Evolutionary conservation across 2,888 invertebrate genomes (phyloP).

Genomic region (Thymelicus sylvestris): DNA sequence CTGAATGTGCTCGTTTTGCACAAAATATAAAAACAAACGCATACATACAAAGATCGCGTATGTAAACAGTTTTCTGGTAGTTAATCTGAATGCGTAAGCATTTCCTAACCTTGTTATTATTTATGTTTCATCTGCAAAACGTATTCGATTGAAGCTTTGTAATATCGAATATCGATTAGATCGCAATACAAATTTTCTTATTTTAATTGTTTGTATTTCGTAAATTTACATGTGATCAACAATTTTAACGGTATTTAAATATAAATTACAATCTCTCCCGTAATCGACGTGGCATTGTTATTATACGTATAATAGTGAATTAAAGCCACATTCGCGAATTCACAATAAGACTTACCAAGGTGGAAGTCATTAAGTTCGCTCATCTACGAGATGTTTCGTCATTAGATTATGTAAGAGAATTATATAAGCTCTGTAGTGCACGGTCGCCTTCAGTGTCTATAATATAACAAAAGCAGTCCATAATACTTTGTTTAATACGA

Average conservation of each 20-base stretch:
- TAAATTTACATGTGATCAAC: neutral
- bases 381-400: conserved; percentile 68
- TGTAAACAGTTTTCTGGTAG: neutral
- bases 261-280: conserved; percentile 4
- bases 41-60: neutral
- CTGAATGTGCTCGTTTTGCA: conserved; percentile 1
- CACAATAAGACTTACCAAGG: conserved; percentile 48
- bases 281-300: conserved; percentile 32
- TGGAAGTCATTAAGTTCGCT: conserved; percentile 66
- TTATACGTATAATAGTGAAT: conserved; percentile 24
- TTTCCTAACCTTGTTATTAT: too few relatives aligned
- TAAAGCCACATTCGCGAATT: conserved; percentile 36
- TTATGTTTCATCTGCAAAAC: neutral
- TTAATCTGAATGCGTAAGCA: neutral
- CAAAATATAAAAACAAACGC: conserved; percentile 7
- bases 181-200: too few relatives aligned
- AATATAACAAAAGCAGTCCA: conserved; percentile 46
- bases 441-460: conserved; percentile 54
- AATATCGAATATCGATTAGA: neutral
- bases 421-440: conserved; percentile 69
- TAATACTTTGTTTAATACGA: conserved; percentile 12
- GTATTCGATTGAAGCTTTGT: neutral
- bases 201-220: neutral
- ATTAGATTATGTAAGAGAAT: conserved; percentile 71
- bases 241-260: neutral